A percentile compares a stretch with the other conserved stretches of the same genome.
These are phyloP conservation scores for Lithobates sylvaticus DNA, from an alignment of 2,797 vertebrate genomes.

Conservation along the genomic window DNA sequence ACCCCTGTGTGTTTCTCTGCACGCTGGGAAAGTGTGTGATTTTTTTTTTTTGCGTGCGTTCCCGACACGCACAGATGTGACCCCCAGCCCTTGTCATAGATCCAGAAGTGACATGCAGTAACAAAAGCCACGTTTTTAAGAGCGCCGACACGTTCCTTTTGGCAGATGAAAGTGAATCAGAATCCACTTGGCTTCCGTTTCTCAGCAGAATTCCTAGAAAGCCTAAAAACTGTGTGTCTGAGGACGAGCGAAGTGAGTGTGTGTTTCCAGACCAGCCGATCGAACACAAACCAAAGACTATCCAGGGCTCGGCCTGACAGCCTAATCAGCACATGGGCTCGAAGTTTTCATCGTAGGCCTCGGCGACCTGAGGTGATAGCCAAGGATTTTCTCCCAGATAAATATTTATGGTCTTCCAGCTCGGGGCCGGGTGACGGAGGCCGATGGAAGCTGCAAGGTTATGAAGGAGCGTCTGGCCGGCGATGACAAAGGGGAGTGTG, in stretches of 20 bases:
- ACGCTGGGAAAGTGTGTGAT: no score
- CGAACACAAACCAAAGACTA: background rate
- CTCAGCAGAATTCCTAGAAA: background rate
- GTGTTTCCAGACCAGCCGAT: background rate
- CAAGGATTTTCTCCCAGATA: slow-evolving; percentile 45
- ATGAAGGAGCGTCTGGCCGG: background rate
- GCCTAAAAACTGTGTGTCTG: background rate
- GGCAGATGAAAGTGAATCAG: background rate
- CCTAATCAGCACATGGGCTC: background rate
- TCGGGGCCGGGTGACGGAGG: slow-evolving; percentile 20
- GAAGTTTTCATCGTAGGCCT: slow-evolving; percentile 25
- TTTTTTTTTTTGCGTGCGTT: no score
- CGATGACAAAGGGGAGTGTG: background rate
- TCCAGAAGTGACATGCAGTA: background rate
- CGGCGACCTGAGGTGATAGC: slow-evolving; percentile 21
- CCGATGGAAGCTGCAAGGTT: slow-evolving; percentile 19
- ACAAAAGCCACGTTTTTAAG: background rate
- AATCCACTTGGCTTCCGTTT: background rate
- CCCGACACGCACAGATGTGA: no score
- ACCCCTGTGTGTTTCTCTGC: no score
- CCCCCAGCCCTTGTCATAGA: no score
- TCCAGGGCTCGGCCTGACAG: background rate
- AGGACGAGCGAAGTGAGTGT: background rate
- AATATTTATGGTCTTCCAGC: slow-evolving; percentile 9
- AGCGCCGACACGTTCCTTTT: background rate